phyloP scores from a whole-genome alignment of 64 coral and sea anemone genomes.

The Montipora efflorescens region DNA sequence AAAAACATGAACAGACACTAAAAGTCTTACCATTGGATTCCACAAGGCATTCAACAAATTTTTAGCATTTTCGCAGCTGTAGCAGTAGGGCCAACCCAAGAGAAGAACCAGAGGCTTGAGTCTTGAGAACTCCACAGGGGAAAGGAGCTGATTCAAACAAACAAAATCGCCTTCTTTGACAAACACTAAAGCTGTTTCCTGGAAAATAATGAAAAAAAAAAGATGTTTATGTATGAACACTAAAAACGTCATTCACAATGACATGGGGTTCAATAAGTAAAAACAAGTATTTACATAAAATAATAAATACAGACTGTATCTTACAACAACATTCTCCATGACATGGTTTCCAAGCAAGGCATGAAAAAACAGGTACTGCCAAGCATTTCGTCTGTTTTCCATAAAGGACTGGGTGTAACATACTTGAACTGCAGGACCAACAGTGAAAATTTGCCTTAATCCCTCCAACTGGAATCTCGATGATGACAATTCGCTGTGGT shows the following conservation, averaged over 20 bases:
- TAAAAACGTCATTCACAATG: no score
- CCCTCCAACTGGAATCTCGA: background rate
- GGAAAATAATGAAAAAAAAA: background rate
- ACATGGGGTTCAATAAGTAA: background rate
- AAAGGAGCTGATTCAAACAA: constrained; percentile 76
- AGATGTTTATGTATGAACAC: no score
- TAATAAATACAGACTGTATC: constrained; percentile 19
- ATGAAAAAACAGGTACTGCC: constrained; percentile 89
- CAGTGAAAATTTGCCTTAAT: background rate
- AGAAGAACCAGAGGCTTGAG: constrained; percentile 93
- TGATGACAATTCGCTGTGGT: background rate
- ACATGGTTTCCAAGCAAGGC: constrained; percentile 79
- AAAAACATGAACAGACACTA: background rate
- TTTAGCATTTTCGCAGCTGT: constrained; percentile 94
- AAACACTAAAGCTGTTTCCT: constrained; percentile 92
- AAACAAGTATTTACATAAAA: background rate
- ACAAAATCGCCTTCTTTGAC: constrained; percentile 88
- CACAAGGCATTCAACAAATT: constrained; percentile 89
- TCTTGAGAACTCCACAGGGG: constrained; percentile 73
- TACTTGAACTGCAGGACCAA: constrained; percentile 48
- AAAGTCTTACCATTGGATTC: constrained; percentile 72
- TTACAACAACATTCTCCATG: constrained; percentile 94
- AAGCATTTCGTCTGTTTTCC: constrained; percentile 77
- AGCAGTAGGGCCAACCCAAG: constrained; percentile 90
- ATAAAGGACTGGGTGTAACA: constrained; percentile 73